Evolutionary conservation across 2,113 vertebrate genomes (phyloP).

Genomic region (Progne subis): DNA sequence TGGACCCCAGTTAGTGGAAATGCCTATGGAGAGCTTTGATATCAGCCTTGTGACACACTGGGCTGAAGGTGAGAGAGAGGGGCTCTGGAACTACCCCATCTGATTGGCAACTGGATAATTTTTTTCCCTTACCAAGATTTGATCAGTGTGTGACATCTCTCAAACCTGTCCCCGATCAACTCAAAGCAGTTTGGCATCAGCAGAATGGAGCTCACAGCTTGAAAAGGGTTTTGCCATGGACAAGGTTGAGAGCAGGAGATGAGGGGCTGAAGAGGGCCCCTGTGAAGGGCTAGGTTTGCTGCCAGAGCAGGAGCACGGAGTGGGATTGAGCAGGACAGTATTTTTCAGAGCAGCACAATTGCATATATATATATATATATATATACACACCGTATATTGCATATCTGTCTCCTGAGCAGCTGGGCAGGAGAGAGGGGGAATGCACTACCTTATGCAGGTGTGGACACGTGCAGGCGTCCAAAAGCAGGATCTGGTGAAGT

Average conservation of each 20-base stretch:
- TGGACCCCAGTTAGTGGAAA: background rate
- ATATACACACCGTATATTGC: too few species aligned
- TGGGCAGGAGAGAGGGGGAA: background rate
- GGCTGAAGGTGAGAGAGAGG: background rate
- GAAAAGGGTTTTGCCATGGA: background rate
- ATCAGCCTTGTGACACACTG: background rate
- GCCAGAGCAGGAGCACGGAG: accelerated
- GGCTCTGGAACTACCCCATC: background rate
- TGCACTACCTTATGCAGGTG: accelerated
- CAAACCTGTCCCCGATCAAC: accelerated
- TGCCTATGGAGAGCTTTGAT: background rate
- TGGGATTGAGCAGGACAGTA: background rate
- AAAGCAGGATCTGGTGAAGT: background rate
- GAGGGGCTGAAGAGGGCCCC: background rate
- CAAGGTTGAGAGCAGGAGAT: background rate
- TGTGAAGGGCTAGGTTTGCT: background rate
- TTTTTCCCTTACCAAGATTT: background rate
- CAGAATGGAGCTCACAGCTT: background rate
- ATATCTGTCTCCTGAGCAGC: background rate
- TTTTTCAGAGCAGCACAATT: accelerated
- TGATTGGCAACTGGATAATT: background rate
- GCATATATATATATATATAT: too few species aligned
- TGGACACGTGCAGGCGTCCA: accelerated
- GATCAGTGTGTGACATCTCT: too few species aligned
- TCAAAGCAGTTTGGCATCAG: background rate